Percentiles rank a stretch among this genome's conserved stretches.
Conservation (phyloP, 2,888 invertebrate species). For the Microplitis deprimator region DNA sequence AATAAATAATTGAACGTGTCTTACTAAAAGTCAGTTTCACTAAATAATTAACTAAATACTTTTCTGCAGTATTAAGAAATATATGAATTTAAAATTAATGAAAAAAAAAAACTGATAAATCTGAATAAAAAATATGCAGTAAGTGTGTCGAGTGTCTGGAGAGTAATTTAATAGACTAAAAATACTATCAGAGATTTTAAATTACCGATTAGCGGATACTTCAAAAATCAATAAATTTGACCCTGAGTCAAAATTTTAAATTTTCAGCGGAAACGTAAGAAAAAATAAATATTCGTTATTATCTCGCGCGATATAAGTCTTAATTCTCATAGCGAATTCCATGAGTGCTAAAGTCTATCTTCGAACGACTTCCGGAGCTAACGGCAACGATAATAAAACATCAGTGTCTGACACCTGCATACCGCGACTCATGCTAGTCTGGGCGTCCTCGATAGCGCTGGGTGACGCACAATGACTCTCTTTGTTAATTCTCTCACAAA, state of each 20-base stretch:
- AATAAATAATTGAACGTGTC: too few relatives aligned
- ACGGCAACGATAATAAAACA: slow-evolving; percentile 30
- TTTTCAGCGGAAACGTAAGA: too few relatives aligned
- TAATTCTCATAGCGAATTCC: not conserved
- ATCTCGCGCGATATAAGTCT: not conserved
- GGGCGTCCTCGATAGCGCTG: slow-evolving; percentile 15
- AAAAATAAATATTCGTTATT: too few relatives aligned
- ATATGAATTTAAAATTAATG: not conserved
- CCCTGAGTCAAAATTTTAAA: too few relatives aligned
- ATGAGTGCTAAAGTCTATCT: slow-evolving; percentile 19
- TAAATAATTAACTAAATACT: too few relatives aligned
- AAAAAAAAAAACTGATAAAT: not conserved
- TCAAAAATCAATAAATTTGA: too few relatives aligned
- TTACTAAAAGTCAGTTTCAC: too few relatives aligned
- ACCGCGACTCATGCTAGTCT: slow-evolving; percentile 9
- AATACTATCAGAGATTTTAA: not conserved
- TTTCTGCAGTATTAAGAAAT: not conserved
- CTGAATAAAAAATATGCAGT: not conserved
- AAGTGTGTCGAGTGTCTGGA: not conserved
- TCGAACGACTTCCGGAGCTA: slow-evolving; percentile 27
- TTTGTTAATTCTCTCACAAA: slow-evolving; percentile 29
- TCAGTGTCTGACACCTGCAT: slow-evolving; percentile 36
- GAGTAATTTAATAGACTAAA: not conserved
- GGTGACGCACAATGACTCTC: slow-evolving; percentile 27
- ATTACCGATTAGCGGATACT: not conserved